Evolutionary conservation across 2,797 vertebrate species (phyloP), one percentile per base, ranked within the genome.

Genomic region (Thaleichthys pacificus): DNA sequence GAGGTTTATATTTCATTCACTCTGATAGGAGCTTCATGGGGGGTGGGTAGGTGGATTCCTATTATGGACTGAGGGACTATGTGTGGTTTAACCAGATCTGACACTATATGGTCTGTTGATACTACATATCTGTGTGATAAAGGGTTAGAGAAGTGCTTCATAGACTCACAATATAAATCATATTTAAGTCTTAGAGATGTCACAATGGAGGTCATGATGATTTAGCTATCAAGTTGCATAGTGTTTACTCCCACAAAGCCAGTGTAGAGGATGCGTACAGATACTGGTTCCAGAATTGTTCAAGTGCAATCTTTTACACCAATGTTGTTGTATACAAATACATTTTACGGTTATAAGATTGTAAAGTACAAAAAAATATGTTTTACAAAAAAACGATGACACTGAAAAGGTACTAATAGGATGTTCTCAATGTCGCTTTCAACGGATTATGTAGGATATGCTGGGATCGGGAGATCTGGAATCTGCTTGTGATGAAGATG

Each of bases 1-100:
- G 68, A 51, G 54, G 32, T 69, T 60, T 58, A 72, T 70, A 78
- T 78, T 79, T 82, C 58, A 73, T 70, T 74, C 26, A 56, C 64
- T 5, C 51, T 72, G 66, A 38, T 62, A 24, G 15, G 24, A 62
- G 61, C 76, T 64, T 76, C 65, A 68, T 61, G 30, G 58, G 61
- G 17, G 21, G 30, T 61, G 68, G 66, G 62, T 30, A 35, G 32
- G 32, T 35, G 32, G 32, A 35, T 35, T 35, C 32, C 32, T 35
- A 6, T 35, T 35, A 35, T 35, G 32, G 70, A 69, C 26, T 17
- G 65, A 54, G 47, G 38, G 42, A 12, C 47, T 28, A 6, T 35
- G 57, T 26, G 24, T 49, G 32, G 38, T 72, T 69, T 54, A 69
- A 66, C 15, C 42, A 22, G 19, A 62, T 12, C 54, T 64, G 58